Conservation (phyloP, 1,140 invertebrate genomes). For the Ruditapes philippinarum region DNA sequence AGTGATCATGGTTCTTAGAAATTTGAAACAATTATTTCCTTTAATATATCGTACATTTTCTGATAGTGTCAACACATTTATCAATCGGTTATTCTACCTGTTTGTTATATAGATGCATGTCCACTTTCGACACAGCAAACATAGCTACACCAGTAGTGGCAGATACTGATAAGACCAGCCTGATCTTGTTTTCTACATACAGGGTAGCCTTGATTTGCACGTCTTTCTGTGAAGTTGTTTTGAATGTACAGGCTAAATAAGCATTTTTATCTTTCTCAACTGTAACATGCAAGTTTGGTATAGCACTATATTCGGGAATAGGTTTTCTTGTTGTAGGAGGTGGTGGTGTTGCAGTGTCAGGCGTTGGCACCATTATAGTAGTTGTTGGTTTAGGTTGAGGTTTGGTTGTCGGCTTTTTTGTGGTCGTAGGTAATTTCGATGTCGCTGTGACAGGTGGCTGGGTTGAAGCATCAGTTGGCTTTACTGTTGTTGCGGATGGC, state of each 20-base stretch:
- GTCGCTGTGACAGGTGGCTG: slow-evolving; percentile 10
- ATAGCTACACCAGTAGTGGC: slow-evolving; percentile 28
- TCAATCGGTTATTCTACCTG: too few relatives aligned
- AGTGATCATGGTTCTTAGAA: too few relatives aligned
- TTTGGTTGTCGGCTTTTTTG: not conserved
- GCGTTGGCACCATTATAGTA: not conserved
- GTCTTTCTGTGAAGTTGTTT: not conserved
- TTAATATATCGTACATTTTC: too few relatives aligned
- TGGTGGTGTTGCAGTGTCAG: slow-evolving; percentile 25
- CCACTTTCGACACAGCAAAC: slow-evolving; percentile 26
- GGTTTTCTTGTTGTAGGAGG: slow-evolving; percentile 52
- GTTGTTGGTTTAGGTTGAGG: slow-evolving; percentile 11
- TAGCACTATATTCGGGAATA: slow-evolving; percentile 39
- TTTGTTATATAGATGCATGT: slow-evolving; percentile 29
- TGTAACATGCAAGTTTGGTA: slow-evolving; percentile 36
- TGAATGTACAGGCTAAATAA: slow-evolving; percentile 44
- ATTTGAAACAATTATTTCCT: too few relatives aligned
- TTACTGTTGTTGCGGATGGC: not conserved
- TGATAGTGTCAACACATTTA: too few relatives aligned
- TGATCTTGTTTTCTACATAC: slow-evolving; percentile 14
- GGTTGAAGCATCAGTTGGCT: not conserved
- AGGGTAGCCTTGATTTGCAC: slow-evolving; percentile 34
- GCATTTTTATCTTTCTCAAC: slow-evolving; percentile 33
- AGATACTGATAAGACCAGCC: not conserved
- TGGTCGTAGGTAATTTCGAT: slow-evolving; percentile 25